Conservation (phyloP, 2,888 invertebrate genomes). For the Macrosiphum euphorbiae region DNA sequence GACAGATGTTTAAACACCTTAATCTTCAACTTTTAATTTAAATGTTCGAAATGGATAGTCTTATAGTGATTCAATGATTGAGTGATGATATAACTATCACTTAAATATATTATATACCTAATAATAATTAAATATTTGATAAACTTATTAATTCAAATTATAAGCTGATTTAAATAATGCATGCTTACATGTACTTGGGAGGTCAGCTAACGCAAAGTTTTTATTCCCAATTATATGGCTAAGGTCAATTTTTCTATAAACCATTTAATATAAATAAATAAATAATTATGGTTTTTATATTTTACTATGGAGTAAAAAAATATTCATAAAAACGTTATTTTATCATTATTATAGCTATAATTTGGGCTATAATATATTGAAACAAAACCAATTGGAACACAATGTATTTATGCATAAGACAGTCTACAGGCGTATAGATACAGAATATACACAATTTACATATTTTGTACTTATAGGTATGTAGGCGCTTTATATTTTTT, state of each 20-base stretch:
- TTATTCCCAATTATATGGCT: background rate
- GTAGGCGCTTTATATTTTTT: too few species aligned
- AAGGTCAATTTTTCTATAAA: background rate
- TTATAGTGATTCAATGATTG: background rate
- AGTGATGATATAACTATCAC: background rate
- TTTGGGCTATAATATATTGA: too few species aligned
- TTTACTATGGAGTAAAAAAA: background rate
- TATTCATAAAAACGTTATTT: background rate
- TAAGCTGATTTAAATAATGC: background rate
- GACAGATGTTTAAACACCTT: background rate
- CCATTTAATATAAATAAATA: background rate
- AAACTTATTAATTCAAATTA: background rate
- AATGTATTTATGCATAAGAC: too few species aligned
- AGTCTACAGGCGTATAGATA: too few species aligned
- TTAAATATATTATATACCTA: background rate
- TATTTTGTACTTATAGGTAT: too few species aligned
- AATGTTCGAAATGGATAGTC: background rate
- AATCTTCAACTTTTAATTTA: too few species aligned
- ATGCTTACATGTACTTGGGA: background rate
- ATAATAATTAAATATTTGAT: background rate
- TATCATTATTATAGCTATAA: background rate
- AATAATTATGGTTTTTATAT: background rate
- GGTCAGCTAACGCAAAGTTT: background rate
- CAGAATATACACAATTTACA: background rate
- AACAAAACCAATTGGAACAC: too few species aligned